phyloP scores from a whole-genome alignment of 2,888 invertebrate species.

The Nephrotoma guestfalica region DNA sequence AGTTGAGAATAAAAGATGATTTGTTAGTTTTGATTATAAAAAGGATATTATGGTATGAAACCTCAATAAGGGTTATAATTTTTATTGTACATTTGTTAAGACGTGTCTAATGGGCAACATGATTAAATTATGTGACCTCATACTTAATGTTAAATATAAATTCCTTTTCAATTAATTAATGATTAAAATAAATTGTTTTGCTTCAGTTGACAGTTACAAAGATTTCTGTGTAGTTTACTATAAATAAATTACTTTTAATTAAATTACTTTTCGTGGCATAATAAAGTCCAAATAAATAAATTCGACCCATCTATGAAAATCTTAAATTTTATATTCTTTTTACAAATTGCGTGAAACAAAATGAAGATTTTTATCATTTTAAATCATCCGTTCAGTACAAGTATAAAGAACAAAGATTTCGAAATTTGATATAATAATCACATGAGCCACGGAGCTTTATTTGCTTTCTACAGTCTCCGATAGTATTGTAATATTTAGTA shows the following conservation, averaged over 20 bases:
- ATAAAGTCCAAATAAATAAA: neutral
- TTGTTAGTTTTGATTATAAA: neutral
- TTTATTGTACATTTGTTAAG: neutral
- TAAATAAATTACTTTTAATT: no score
- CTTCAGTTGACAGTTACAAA: neutral
- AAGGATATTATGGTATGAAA: neutral
- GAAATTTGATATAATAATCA: neutral
- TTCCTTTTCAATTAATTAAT: neutral
- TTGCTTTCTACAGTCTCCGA: neutral
- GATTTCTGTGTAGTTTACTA: no score
- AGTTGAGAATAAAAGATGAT: neutral
- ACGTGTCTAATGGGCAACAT: neutral
- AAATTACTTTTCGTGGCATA: neutral
- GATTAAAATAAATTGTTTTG: neutral
- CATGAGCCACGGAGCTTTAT: neutral
- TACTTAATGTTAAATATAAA: neutral
- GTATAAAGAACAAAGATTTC: neutral
- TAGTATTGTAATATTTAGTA: neutral
- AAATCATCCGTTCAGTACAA: neutral
- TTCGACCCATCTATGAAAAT: neutral
- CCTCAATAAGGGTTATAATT: neutral
- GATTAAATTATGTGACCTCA: neutral
- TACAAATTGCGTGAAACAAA: neutral
- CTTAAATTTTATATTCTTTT: neutral
- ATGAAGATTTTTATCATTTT: neutral